phyloP scores from a whole-genome alignment of 2,797 vertebrate genomes.

The Pipistrellus nathusii region DNA sequence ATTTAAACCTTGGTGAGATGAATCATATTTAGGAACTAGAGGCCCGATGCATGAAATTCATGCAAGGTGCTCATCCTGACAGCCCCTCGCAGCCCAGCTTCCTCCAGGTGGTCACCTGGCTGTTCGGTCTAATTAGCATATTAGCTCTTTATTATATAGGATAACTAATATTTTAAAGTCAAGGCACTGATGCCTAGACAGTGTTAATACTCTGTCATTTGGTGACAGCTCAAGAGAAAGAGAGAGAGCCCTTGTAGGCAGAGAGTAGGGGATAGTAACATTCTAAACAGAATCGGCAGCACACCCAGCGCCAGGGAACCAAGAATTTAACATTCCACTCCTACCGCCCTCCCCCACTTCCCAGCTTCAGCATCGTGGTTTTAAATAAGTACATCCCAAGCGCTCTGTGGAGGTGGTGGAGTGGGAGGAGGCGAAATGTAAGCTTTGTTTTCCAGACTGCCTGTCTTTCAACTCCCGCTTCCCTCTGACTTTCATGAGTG shows the following conservation, averaged over 20 bases:
- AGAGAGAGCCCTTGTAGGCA: background rate
- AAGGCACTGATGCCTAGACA: background rate
- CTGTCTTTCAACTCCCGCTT: constrained; percentile 59
- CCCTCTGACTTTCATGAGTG: constrained; percentile 67
- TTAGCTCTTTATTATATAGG: no score
- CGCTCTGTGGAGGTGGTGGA: constrained; percentile 40
- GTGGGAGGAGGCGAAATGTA: constrained; percentile 60
- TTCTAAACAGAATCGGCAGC: background rate
- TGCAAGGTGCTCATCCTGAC: no score
- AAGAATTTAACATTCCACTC: background rate
- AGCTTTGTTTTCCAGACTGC: constrained; percentile 66
- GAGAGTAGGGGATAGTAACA: background rate
- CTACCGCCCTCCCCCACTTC: background rate
- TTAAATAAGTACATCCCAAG: background rate
- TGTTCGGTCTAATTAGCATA: no score
- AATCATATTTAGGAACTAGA: background rate
- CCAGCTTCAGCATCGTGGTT: background rate
- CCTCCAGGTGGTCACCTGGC: no score
- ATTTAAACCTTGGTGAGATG: background rate
- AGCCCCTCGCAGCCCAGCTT: no score
- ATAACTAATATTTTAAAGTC: constrained; percentile 7
- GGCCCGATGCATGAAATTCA: no score
- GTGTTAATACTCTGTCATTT: background rate
- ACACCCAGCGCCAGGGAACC: background rate
- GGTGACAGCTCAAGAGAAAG: background rate